phyloP scores from a whole-genome alignment of 2,888 invertebrate genomes.

The Phytoseiulus persimilis region DNA sequence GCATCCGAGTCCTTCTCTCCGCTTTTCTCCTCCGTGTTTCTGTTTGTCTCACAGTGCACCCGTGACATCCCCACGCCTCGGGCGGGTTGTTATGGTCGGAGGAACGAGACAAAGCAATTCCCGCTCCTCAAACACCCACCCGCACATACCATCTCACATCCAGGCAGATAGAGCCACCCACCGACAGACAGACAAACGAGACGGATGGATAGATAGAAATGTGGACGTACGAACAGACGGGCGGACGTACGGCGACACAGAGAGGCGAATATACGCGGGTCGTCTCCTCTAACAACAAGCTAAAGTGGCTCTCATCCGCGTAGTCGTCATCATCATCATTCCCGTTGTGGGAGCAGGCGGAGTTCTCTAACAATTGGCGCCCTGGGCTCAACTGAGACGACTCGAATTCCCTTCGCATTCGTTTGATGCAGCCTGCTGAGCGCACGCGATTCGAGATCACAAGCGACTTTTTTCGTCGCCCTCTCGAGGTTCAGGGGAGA shows the following conservation, averaged over 20 bases:
- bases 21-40: neutral
- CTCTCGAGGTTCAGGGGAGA: no score
- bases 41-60: neutral
- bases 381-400: neutral
- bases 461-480: no score
- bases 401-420: neutral
- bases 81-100: constrained; percentile 5
- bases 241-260: neutral
- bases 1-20: neutral
- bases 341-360: neutral
- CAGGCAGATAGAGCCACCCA: neutral
- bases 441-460: neutral
- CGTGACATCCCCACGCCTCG: neutral
- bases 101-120: neutral
- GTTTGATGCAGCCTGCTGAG: neutral
- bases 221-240: neutral
- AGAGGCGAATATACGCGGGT: neutral
- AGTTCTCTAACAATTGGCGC: neutral
- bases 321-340: neutral
- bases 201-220: neutral
- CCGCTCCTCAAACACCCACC: constrained; percentile 5
- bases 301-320: neutral
- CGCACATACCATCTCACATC: neutral
- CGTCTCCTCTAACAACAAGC: neutral
- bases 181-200: neutral